Percentiles rank a stretch among this genome's conserved stretches.
These are phyloP conservation scores for Drosophila ercepeae DNA, from an alignment of 1,140 invertebrate genomes.

Conservation along the genomic window DNA sequence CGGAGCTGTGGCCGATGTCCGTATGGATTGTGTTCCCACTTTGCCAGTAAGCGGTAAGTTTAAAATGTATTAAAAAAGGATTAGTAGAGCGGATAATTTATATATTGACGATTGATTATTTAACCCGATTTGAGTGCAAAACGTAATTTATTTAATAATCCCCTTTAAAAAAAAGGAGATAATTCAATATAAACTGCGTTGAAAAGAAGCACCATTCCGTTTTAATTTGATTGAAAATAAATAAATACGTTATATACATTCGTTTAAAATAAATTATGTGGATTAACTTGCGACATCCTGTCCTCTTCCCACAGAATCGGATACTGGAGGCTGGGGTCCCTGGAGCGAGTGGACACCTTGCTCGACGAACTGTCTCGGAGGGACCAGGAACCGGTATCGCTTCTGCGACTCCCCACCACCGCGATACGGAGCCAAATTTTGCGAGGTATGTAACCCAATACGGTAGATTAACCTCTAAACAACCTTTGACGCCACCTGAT, in stretches of 20 bases:
- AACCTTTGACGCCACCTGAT: conserved; percentile 38
- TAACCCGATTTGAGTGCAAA: too few species aligned
- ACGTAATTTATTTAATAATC: too few species aligned
- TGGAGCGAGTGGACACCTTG: conserved; percentile 94
- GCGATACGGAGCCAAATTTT: conserved; percentile 92
- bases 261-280: conserved; percentile 11
- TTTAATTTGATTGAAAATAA: conserved; percentile 1
- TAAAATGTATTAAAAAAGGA: not conserved
- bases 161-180: too few species aligned
- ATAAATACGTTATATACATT: too few species aligned
- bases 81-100: not conserved
- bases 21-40: conserved; percentile 92
- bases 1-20: conserved; percentile 91
- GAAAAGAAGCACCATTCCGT: conserved; percentile 7
- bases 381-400: conserved; percentile 90
- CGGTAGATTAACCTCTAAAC: conserved; percentile 35
- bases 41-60: conserved; percentile 89
- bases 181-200: not conserved
- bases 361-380: conserved; percentile 91
- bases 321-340: conserved; percentile 91
- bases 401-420: conserved; percentile 93
- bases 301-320: conserved; percentile 85
- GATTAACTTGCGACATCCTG: conserved; percentile 1
- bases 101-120: too few species aligned
- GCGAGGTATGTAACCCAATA: conserved; percentile 87